These are phyloP conservation scores for Ochropacha duplaris DNA, from an alignment of 2,888 invertebrate genomes.

Conservation along the genomic window DNA sequence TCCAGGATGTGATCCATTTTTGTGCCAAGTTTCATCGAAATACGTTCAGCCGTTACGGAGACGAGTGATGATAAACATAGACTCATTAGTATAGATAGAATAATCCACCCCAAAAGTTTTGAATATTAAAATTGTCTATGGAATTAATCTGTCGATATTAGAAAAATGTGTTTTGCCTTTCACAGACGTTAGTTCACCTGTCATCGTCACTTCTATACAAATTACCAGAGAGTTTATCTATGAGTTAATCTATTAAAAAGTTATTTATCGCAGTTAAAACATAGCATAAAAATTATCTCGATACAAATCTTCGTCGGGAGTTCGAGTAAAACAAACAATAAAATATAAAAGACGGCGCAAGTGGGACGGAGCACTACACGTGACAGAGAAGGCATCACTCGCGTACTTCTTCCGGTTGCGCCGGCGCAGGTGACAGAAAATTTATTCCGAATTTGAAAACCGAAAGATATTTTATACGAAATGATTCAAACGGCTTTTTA, in stretches of 20 bases:
- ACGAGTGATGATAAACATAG: too few species aligned
- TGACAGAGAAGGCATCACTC: conserved; percentile 32
- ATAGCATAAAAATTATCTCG: conserved; percentile 74
- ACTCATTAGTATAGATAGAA: too few species aligned
- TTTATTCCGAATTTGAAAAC: conserved; percentile 82
- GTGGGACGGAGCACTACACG: conserved; percentile 44
- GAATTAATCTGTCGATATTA: conserved; percentile 3
- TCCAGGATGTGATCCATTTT: too few species aligned
- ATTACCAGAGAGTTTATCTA: conserved; percentile 65
- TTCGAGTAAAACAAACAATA: conserved; percentile 71
- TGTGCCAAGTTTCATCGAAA: too few species aligned
- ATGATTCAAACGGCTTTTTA: conserved; percentile 81
- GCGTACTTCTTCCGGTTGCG: conserved; percentile 76
- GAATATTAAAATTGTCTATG: too few species aligned
- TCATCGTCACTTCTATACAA: conserved; percentile 64
- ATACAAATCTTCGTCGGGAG: conserved; percentile 66
- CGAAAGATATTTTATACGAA: conserved; percentile 79
- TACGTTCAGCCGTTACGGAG: too few species aligned
- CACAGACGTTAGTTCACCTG: conserved; percentile 57
- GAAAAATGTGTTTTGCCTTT: conserved; percentile 16
- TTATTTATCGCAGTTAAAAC: conserved; percentile 79
- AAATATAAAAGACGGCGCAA: conserved; percentile 46
- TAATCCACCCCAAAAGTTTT: too few species aligned
- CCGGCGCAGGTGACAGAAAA: conserved; percentile 80
- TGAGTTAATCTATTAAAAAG: conserved; percentile 61